Evolutionary conservation across 2,888 invertebrate genomes (phyloP).

Genomic region (Drosophila imparisetae): DNA sequence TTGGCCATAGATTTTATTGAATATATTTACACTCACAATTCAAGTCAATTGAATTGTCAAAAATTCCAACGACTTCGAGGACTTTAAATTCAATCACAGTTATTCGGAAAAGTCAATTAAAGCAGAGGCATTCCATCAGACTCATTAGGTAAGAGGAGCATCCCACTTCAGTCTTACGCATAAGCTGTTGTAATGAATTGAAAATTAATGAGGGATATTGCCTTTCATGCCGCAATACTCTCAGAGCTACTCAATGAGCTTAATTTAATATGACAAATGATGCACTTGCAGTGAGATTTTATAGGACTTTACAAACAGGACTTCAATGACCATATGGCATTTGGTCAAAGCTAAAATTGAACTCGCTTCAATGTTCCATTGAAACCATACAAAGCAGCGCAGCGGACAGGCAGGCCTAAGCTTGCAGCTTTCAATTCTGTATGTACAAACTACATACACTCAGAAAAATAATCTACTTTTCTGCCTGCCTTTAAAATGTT

Average conservation of each 20-base stretch:
- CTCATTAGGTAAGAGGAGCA: background rate
- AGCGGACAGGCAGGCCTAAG: background rate
- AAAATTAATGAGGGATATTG: background rate
- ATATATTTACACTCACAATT: background rate
- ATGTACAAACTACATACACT: background rate
- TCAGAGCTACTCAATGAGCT: background rate
- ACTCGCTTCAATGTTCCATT: background rate
- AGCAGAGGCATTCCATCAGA: background rate
- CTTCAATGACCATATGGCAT: background rate
- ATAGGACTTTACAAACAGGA: background rate
- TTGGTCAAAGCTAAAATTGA: slow-evolving; percentile 2
- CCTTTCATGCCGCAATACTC: background rate
- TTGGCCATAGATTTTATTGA: background rate
- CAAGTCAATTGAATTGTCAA: background rate
- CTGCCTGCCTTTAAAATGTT: background rate
- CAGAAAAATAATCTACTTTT: background rate
- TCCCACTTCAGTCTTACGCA: background rate
- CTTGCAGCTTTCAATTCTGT: background rate
- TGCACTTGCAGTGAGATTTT: background rate
- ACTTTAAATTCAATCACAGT: background rate
- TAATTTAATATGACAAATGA: background rate
- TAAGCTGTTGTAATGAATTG: background rate
- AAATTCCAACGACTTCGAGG: background rate
- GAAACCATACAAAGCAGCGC: background rate
- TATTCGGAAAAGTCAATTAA: background rate